Evolutionary conservation across 2,888 invertebrate genomes (phyloP), one percentile per base, ranked within the genome.

Genomic region (Sipha maydis): DNA sequence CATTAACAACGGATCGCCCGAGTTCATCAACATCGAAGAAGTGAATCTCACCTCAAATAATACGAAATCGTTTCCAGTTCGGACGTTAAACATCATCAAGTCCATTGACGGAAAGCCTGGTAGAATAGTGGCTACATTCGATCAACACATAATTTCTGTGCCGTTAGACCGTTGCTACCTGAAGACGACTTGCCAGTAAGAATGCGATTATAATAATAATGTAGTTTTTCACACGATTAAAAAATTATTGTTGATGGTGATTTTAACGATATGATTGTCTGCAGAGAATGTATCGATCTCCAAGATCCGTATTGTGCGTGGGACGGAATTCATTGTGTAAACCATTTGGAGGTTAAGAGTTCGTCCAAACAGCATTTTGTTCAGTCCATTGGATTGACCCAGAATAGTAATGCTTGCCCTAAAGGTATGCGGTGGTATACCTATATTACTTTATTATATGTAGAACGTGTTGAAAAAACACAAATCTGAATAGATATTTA

Each of bases 261-360:
- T 91, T 92, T 75, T 92, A 38, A 38, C 21, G 4, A 73, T 0
- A 21, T 8, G 4, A 56, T 83, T 75, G 38, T 92, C 92, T 96
- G 93, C 93, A 95, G 96, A 90, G 95, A 96, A 90, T 99, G 99
- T 92, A 95, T 99, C 7, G 95, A 95, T 61, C 93, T 98, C 89
- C 97, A 98, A 93, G 99, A 99, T 93, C 99, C 99, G 0, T 98
- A 99, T 92, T 99, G 99, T 92, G 98, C 98, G 34, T 99, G 99
- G 99, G 96, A 97, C 31, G 78, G 79, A 0, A 9, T 17, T 0
- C 82, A 76, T 67, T 88, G 88, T 67, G 67, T 88, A 41, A 88
- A 88, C 31, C 88, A 88, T 67, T 67, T 88, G n/a, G 88, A 88
- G 19, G 61, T 80, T n/a, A 80, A 82, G 73, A 48, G 80, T 82